Conservation (phyloP, 2,888 invertebrate species). For the Tetragnatha montana region DNA sequence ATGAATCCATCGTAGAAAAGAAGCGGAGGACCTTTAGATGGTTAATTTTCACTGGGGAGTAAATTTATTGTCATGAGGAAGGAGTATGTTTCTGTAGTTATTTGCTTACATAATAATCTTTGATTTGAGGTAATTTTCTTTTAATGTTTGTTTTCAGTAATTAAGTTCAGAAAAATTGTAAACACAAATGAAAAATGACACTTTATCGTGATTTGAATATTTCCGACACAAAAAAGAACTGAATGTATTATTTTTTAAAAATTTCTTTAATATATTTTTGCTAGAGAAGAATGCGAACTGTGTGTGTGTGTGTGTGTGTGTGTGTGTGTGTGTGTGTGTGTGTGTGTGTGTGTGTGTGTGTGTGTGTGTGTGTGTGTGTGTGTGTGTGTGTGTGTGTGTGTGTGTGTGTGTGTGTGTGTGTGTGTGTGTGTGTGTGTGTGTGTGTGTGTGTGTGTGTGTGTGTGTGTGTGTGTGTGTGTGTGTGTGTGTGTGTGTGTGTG, state of each 20-base stretch:
- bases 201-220: too few relatives aligned
- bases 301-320: slow-evolving; percentile 31
- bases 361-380: slow-evolving; percentile 19
- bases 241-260: too few relatives aligned
- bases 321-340: slow-evolving; percentile 17
- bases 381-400: slow-evolving; percentile 10
- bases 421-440: slow-evolving; percentile 12
- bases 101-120: too few relatives aligned
- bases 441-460: slow-evolving; percentile 34
- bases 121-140: too few relatives aligned
- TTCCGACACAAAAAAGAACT: too few relatives aligned
- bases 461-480: slow-evolving; percentile 37
- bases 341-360: slow-evolving; percentile 29
- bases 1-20: background rate
- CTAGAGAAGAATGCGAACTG: too few relatives aligned
- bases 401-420: slow-evolving; percentile 23
- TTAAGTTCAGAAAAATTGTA: too few relatives aligned
- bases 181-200: too few relatives aligned
- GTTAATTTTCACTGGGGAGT: background rate
- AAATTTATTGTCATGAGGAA: background rate
- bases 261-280: too few relatives aligned
- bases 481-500: slow-evolving; percentile 41
- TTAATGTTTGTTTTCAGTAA: too few relatives aligned
- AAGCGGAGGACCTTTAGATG: background rate
- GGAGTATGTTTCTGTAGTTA: background rate